A percentile compares a stretch with the other conserved stretches of the same genome.
Evolutionary conservation across 2,797 vertebrate genomes (phyloP).

Genomic region (Propithecus perrieri): DNA sequence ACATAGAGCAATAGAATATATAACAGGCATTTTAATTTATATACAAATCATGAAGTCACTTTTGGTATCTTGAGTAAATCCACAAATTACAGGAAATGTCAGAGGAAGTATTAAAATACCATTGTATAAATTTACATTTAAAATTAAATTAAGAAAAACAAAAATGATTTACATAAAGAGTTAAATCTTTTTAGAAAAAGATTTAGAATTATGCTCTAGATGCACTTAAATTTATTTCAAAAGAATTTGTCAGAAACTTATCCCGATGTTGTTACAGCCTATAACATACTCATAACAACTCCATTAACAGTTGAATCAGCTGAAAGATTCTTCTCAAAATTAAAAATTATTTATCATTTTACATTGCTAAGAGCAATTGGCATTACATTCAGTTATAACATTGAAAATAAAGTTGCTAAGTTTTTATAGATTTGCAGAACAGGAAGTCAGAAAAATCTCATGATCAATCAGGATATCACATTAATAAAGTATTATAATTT

Average conservation of each 20-base stretch:
- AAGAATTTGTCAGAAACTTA: constrained; percentile 61
- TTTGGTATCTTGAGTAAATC: constrained; percentile 42
- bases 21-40: constrained; percentile 52
- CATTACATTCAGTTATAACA: background rate
- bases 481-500: constrained; percentile 28
- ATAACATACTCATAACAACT: background rate
- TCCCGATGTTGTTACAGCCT: background rate
- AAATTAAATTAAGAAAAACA: constrained; percentile 60
- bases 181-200: constrained; percentile 55
- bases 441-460: constrained; percentile 1
- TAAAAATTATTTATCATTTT: constrained; percentile 38
- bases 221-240: constrained; percentile 53
- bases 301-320: background rate
- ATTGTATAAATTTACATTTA: constrained; percentile 59
- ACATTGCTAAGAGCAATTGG: background rate
- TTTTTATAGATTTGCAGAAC: constrained; percentile 49
- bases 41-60: constrained; percentile 44
- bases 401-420: constrained; percentile 32
- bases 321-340: constrained; percentile 28
- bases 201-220: constrained; percentile 30
- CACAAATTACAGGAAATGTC: constrained; percentile 57
- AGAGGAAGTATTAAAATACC: constrained; percentile 60
- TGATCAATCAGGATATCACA: background rate
- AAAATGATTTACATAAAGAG: constrained; percentile 57
- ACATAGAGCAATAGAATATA: background rate